Conservation (phyloP, 2,888 invertebrate genomes). For the Hoplodrina ambigua region DNA sequence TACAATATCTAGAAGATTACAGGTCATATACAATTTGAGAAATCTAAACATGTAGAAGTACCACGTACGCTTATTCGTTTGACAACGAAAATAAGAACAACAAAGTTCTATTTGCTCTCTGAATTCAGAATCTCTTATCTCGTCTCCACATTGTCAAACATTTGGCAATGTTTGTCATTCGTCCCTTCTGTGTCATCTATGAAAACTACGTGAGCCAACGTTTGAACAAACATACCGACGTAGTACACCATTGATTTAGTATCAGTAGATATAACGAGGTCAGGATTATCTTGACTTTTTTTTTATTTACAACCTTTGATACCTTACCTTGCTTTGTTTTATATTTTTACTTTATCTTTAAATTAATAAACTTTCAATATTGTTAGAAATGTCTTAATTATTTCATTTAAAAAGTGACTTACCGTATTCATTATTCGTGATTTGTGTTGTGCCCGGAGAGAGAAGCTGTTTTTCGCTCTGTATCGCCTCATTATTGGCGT, state of each 20-base stretch:
- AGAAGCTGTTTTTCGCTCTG: slow-evolving; percentile 80
- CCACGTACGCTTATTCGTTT: background rate
- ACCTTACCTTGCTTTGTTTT: background rate
- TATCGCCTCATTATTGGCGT: slow-evolving; percentile 70
- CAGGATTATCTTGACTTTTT: slow-evolving; percentile 39
- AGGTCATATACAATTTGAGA: slow-evolving; percentile 25
- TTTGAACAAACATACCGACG: slow-evolving; percentile 49
- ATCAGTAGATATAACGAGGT: slow-evolving; percentile 56
- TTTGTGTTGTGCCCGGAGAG: slow-evolving; percentile 72
- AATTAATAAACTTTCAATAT: background rate
- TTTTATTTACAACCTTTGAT: slow-evolving; percentile 31
- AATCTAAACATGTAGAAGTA: background rate
- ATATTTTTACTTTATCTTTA: background rate
- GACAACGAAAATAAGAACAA: slow-evolving; percentile 14
- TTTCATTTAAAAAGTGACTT: slow-evolving; percentile 57
- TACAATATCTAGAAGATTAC: slow-evolving; percentile 23
- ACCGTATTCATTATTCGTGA: slow-evolving; percentile 83
- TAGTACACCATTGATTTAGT: slow-evolving; percentile 47
- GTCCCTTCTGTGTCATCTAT: slow-evolving; percentile 33
- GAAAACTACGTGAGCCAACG: slow-evolving; percentile 35
- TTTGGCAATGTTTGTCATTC: slow-evolving; percentile 52
- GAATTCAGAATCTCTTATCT: slow-evolving; percentile 42
- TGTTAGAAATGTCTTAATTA: background rate
- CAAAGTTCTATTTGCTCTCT: slow-evolving; percentile 7
- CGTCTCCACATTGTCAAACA: slow-evolving; percentile 47